A percentile compares a stretch with the other conserved stretches of the same genome.
Evolutionary conservation across 92 coral and sea anemone genomes (phyloP).

Genomic region (Zoanthus sansibaricus): DNA sequence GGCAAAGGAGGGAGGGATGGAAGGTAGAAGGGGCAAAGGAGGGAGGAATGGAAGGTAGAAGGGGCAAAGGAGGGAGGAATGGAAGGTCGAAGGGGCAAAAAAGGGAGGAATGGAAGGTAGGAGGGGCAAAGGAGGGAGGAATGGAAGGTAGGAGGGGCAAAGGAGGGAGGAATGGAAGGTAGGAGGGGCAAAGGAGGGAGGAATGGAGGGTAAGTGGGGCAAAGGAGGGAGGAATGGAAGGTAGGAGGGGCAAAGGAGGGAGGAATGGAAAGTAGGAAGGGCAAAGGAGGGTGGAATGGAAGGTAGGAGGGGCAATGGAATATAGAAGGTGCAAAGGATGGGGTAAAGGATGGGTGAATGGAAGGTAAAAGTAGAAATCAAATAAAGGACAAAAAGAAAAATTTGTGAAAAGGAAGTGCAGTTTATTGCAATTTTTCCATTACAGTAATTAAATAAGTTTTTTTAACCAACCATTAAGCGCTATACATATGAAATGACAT

Average conservation of each 20-base stretch:
- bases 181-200: background rate
- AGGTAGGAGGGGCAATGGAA: too few relatives aligned
- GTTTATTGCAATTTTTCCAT: too few relatives aligned
- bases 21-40: background rate
- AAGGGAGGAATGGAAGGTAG: background rate
- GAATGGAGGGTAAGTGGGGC: background rate
- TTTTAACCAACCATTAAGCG: too few relatives aligned
- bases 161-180: background rate
- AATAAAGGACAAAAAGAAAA: too few relatives aligned
- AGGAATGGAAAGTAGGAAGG: background rate
- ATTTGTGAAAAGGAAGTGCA: too few relatives aligned
- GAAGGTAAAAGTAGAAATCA: background rate
- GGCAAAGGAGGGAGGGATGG: background rate
- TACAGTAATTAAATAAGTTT: too few relatives aligned
- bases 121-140: background rate
- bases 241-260: background rate
- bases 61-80: background rate
- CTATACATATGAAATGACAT: too few relatives aligned
- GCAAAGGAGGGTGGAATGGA: background rate
- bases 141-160: background rate
- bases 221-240: background rate
- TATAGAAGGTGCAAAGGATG: background rate
- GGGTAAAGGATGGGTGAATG: background rate
- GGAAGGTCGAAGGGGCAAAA: background rate
- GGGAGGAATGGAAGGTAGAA: background rate